phyloP scores from a whole-genome alignment of 1,140 invertebrate genomes.

The Eupeodes corollae region DNA sequence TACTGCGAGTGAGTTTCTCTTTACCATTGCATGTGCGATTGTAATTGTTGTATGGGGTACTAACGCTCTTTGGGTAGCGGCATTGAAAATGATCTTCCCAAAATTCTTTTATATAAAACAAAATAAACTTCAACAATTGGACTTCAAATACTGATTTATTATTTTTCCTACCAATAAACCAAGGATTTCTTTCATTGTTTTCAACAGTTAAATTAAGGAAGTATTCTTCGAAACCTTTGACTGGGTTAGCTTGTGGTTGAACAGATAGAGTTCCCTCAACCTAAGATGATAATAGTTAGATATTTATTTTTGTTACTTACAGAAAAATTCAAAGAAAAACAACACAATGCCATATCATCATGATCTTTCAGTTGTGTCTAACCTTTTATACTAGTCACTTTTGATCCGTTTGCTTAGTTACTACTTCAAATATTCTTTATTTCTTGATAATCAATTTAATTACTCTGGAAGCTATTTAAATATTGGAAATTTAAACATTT shows the following conservation, averaged over 20 bases:
- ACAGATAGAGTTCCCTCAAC: conserved; percentile 83
- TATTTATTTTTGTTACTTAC: too few relatives aligned
- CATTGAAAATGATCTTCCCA: conserved; percentile 88
- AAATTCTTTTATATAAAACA: conserved; percentile 54
- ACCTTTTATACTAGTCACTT: too few relatives aligned
- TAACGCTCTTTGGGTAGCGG: conserved; percentile 60
- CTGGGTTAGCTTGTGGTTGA: conserved; percentile 79
- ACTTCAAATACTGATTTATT: neutral
- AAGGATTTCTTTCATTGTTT: conserved; percentile 80
- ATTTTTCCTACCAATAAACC: conserved; percentile 74
- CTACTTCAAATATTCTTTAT: too few relatives aligned
- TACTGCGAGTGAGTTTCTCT: conserved; percentile 57
- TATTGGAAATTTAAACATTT: too few relatives aligned
- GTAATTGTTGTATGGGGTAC: conserved; percentile 75
- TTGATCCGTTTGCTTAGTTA: too few relatives aligned
- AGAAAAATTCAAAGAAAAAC: conserved; percentile 3
- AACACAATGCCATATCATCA: too few relatives aligned
- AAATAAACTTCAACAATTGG: neutral
- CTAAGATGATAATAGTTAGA: conserved; percentile 8
- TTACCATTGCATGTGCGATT: conserved; percentile 53
- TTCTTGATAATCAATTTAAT: too few relatives aligned
- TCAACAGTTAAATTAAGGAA: conserved; percentile 75
- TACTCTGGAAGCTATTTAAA: too few relatives aligned
- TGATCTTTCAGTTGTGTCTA: too few relatives aligned
- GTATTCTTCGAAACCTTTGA: conserved; percentile 77